Percentiles rank a stretch among this genome's conserved stretches.
Conservation (phyloP, 1,140 invertebrate species). For the Drosophila nigrodunni region DNA sequence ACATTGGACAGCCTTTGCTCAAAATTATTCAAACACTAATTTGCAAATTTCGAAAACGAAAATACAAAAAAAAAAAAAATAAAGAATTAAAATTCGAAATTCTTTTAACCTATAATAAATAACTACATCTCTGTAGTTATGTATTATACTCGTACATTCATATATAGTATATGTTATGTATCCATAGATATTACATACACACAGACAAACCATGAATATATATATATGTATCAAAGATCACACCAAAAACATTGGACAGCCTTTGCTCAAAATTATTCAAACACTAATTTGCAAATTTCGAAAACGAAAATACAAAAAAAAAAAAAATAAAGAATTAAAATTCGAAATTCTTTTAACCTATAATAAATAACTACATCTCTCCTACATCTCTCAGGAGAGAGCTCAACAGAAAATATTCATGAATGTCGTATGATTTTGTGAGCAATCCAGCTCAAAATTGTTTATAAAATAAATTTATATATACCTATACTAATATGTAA, state of each 20-base stretch:
- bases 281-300: slow-evolving; percentile 20
- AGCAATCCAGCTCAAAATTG: slow-evolving; percentile 12
- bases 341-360: slow-evolving; percentile 1
- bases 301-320: too few relatives aligned
- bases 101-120: slow-evolving; percentile 4
- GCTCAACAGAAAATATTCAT: neutral
- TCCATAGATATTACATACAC: slow-evolving; percentile 11
- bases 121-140: slow-evolving; percentile 21
- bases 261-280: slow-evolving; percentile 10
- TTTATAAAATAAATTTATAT: slow-evolving; percentile 24
- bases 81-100: slow-evolving; percentile 4
- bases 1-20: slow-evolving; percentile 11
- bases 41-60: slow-evolving; percentile 5
- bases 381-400: slow-evolving; percentile 1
- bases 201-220: neutral
- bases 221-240: neutral
- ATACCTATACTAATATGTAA: slow-evolving; percentile 7
- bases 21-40: slow-evolving; percentile 20
- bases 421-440: neutral
- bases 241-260: slow-evolving; percentile 15
- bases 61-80: neutral
- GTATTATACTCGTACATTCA: slow-evolving; percentile 6
- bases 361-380: slow-evolving; percentile 14
- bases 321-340: slow-evolving; percentile 3
- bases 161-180: slow-evolving; percentile 12